Conservation (phyloP, 2,888 invertebrate species). For the Metacarcinus magister region DNA sequence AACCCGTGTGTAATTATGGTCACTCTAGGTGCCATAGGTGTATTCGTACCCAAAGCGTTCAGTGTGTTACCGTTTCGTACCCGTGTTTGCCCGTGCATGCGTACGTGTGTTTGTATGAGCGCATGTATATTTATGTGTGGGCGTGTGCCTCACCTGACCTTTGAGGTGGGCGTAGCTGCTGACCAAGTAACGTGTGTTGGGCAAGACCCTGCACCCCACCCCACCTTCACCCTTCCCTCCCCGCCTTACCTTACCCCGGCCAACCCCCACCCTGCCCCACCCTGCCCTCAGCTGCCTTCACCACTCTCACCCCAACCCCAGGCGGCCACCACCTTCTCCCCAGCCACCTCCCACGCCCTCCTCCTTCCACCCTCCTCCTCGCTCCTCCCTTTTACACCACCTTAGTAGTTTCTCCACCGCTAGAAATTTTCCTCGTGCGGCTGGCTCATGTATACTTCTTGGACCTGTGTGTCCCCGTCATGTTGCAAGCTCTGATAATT, state of each 20-base stretch:
- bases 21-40: constrained; percentile 30
- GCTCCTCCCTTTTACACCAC: neutral
- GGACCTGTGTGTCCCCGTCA: neutral
- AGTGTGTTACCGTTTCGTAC: constrained; percentile 50
- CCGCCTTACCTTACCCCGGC: neutral
- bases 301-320: neutral
- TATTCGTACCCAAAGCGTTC: constrained; percentile 34
- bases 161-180: constrained; percentile 70
- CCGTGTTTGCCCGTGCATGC: constrained; percentile 62
- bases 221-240: neutral
- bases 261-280: neutral
- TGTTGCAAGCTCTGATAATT: neutral
- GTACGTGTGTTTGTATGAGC: constrained; percentile 67
- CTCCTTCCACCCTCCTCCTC: neutral
- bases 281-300: neutral
- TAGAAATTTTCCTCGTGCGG: constrained; percentile 31
- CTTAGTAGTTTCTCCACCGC: neutral
- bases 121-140: constrained; percentile 74
- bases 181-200: constrained; percentile 68
- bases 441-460: neutral
- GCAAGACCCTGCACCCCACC: constrained; percentile 53
- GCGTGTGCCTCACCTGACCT: constrained; percentile 69
- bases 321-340: too few relatives aligned
- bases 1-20: neutral
- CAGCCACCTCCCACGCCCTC: neutral